Base-by-base conservation (phyloP, 2,888 invertebrate species). In the Amblyteles armatorius region DNA sequence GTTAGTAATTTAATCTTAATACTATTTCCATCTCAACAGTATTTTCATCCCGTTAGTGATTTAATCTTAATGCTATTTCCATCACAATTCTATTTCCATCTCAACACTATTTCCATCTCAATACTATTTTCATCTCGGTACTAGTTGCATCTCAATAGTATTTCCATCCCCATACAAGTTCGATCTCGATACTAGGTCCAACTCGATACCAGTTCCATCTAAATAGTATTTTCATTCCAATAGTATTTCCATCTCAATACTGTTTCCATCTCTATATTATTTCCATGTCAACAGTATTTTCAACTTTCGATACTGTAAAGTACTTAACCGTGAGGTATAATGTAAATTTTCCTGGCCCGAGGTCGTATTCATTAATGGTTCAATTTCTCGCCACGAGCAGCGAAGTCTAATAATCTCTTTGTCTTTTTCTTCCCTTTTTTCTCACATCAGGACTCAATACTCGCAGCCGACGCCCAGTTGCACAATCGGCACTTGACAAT, bases 401-500 rank as follows among this genome's bases (percentile, higher is more conserved):
- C 57, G 11, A 57, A 11, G 57, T 57, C 11, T 22, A 57, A 11
- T 19, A n/a, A 50, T 50, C 19, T 26, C 26, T 57, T 26, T 13
- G 13, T 44, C 44, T 11, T 44, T 13, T 44, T 44, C 44, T 13
- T 44, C 13, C 3, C 13, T 44, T 44, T 11, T 57, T 57, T 57
- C 22, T 57, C 57, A 26, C 57, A 22, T 22, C 11, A 22, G 13
- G 22, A 11, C 1, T 57, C 26, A 57, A 7, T 3, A 22, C 11
- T 11, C 9, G 11, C 57, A 3, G 57, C 11, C 22, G 22, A 57
- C 57, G 57, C 57, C 57, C 57, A 57, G 22, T 11, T 57, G 19
- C 57, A 26, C 19, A 26, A 57, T 57, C 22, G 22, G 11, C 19
- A 22, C 57, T 57, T 57, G 57, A 57, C 57, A 57, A 57, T 57